Base-by-base conservation (phyloP, 2,888 invertebrate species). In the Clusia tigrina region DNA sequence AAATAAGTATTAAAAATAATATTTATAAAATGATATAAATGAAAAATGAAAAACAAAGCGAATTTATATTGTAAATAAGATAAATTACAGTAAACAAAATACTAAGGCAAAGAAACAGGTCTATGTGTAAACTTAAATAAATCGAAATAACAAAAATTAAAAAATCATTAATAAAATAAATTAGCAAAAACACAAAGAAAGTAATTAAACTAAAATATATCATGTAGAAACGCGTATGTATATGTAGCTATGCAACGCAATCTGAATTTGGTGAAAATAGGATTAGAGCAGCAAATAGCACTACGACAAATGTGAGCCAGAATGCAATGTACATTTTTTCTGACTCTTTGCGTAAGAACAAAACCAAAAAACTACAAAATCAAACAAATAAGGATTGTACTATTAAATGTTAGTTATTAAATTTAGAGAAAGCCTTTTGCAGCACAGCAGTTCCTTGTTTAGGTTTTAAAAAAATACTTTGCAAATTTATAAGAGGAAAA, bases 11-110 rank as follows among this genome's bases (percentile, higher is more conserved):
- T 9, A 9, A 32, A 32, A 32, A 9, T 9, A 32, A 32, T 9
- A 32, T 32, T 32, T 6, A 32, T 32, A 9, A 32, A 32, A 9
- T 32, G 12, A 32, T 9, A 32, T 32, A 9, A 32, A 32, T 42
- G 42, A 17, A 42, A 42, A 15, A n/a, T 42, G n/a, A 42, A n/a
- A 42, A 42, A 42, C 3, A 3, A 74, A 76, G 74, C 77, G 77
- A 74, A 74, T 74, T 74, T 74, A 74, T 74, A 74, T 74, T 74
- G 74, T 74, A 74, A 51, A 77, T 74, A 74, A 73, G 64, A 57
- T 67, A 32, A 54, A 54, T 5, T 23, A 24, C 2, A 51, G 9
- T 5, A 53, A 24, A 24, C 25, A 53, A 54, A 23, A 25, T n/a
- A 25, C 54, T 25, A 25, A 46, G 10, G n/a, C 46, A 46, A 46